Evolutionary conservation across 2,797 vertebrate species (phyloP), one percentile per base, ranked within the genome.

Genomic region (Cacajao melanocephalus): DNA sequence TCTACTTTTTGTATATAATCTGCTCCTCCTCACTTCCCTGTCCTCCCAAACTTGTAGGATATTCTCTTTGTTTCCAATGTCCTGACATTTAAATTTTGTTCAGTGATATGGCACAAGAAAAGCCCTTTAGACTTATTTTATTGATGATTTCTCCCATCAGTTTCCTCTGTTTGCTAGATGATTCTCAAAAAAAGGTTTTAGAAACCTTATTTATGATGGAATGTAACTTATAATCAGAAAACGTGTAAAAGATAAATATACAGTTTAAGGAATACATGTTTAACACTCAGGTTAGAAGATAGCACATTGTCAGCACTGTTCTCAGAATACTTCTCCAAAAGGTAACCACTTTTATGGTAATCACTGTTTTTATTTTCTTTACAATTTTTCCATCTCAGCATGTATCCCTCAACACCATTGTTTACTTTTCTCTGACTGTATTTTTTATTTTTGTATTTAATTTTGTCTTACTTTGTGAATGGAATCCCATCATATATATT

Each of bases 71-170:
- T 94, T 13, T 92, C 52, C 17, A 79, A 0, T 72, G 0, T 83
- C 64, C 46, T 94, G 41, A 44, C 9, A 46, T 85, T 95, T 92
- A n/a, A 81, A 57, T 78, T 89, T 91, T 58, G 41, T 82, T 89
- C 33, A 90, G 75, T 94, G 52, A 80, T 10, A 22, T 70, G 30
- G 7, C 11, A 79, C 41, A 83, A 64, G 39, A 5, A 75, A n/a
- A 44, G 61, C 28, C 33, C 50, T 94, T 85, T 64, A 87, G 67
- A 86, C 46, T 88, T 82, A 81, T 36, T 93, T 91, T 85, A 83
- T 72, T 92, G 28, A 67, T 94, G 89, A 94, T 73, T 93, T 86
- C 10, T 7, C 8, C 12, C 7, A 41, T 95, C 48, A 12, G 44
- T 92, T 84, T 95, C 58, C 39, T 78, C 81, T 79, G 22, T 50